These are phyloP conservation scores for Penaeus japonicus DNA, from an alignment of 1,140 invertebrate species.

Conservation along the genomic window DNA sequence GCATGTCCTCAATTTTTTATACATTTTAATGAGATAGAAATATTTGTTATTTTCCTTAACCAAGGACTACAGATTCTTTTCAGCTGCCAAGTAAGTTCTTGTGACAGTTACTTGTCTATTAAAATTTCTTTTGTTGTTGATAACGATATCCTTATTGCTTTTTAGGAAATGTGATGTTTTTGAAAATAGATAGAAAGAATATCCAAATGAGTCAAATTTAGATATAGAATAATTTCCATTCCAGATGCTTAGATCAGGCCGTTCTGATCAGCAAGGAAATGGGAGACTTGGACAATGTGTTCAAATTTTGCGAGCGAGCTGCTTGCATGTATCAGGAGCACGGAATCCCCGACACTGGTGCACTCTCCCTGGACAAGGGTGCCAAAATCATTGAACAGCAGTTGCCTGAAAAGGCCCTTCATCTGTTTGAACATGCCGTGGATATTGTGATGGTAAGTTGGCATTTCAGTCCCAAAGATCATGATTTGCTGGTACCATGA, in stretches of 20 bases:
- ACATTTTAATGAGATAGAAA: not conserved
- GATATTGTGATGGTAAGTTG: constrained; percentile 90
- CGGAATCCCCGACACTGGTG: constrained; percentile 90
- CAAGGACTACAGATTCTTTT: constrained; percentile 72
- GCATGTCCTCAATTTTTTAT: too few relatives aligned
- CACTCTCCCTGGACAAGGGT: constrained; percentile 84
- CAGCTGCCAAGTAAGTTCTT: constrained; percentile 85
- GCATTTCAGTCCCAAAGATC: constrained; percentile 83
- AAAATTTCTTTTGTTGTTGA: not conserved
- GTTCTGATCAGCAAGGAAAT: constrained; percentile 83
- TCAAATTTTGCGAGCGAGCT: constrained; percentile 79
- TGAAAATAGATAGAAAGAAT: not conserved
- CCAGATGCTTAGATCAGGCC: constrained; percentile 75
- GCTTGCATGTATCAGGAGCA: constrained; percentile 87
- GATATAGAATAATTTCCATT: constrained; percentile 50
- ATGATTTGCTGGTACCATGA: too few relatives aligned
- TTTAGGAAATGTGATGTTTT: not conserved
- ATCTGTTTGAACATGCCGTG: constrained; percentile 83
- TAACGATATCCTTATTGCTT: not conserved
- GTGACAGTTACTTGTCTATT: not conserved
- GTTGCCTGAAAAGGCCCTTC: constrained; percentile 80
- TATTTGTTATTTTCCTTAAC: constrained; percentile 63
- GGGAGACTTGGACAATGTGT: constrained; percentile 76
- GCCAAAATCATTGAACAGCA: constrained; percentile 85
- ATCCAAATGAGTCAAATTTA: not conserved